Percentiles rank a stretch among this genome's conserved stretches.
These are phyloP conservation scores for Emys orbicularis DNA, from an alignment of 2,797 vertebrate species.

Conservation along the genomic window DNA sequence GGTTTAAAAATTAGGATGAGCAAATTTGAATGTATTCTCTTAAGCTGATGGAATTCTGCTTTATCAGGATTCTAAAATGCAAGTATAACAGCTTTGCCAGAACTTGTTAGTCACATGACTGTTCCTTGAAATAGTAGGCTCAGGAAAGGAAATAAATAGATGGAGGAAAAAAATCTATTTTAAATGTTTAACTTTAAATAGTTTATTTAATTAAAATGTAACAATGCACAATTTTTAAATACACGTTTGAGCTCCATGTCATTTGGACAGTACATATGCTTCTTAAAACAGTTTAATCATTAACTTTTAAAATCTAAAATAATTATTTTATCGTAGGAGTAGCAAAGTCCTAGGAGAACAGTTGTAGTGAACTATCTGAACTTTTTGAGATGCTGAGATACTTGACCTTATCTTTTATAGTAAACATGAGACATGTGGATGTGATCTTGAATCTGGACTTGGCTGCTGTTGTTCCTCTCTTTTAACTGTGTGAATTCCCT, in stretches of 20 bases:
- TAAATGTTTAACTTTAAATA: not conserved
- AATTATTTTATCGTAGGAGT: not conserved
- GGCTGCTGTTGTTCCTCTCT: not conserved
- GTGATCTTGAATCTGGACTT: not conserved
- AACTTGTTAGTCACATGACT: not conserved
- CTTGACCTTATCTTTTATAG: not conserved
- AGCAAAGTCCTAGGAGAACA: not conserved
- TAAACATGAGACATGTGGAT: not conserved
- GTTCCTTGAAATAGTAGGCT: not conserved
- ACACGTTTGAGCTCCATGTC: not conserved
- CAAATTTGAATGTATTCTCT: not conserved
- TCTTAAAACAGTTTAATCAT: conserved; percentile 2
- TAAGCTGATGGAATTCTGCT: not conserved
- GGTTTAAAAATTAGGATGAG: not conserved
- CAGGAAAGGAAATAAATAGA: not conserved
- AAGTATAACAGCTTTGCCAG: not conserved
- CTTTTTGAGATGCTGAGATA: not conserved
- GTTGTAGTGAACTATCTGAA: not conserved
- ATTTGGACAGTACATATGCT: not conserved
- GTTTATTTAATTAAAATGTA: not conserved
- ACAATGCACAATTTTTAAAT: not conserved
- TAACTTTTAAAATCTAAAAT: not conserved
- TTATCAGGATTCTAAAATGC: not conserved
- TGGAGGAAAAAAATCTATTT: not conserved
- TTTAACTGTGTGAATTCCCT: not conserved